Conservation (phyloP, 1,140 invertebrate genomes). For the Micrasema longulum region DNA sequence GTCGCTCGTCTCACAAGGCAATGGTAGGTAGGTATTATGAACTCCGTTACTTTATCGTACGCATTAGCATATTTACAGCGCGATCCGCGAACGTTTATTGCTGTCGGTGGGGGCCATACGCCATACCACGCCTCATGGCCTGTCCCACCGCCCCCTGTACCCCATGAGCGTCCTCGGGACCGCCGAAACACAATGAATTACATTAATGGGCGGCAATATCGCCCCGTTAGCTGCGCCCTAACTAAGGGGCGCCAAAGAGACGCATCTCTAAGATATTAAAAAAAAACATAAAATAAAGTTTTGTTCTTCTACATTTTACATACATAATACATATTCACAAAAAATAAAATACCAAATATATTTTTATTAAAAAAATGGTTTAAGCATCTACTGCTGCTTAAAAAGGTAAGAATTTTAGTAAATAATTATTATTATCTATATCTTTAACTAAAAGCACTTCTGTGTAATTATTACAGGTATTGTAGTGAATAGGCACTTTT, state of each 20-base stretch:
- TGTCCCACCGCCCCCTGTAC: slow-evolving; percentile 10
- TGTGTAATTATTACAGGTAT: too few relatives aligned
- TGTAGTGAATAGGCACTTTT: too few relatives aligned
- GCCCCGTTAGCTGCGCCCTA: slow-evolving; percentile 46
- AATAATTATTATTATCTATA: too few relatives aligned
- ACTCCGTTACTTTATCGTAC: slow-evolving; percentile 51
- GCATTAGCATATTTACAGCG: slow-evolving; percentile 56
- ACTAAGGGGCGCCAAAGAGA: slow-evolving; percentile 24
- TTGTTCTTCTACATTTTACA: too few relatives aligned
- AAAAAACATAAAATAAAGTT: too few relatives aligned
- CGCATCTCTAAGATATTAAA: not conserved
- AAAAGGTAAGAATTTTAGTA: too few relatives aligned
- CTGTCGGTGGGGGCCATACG: slow-evolving; percentile 49
- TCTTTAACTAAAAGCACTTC: too few relatives aligned
- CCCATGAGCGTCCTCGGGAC: slow-evolving; percentile 44
- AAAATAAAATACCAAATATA: too few relatives aligned
- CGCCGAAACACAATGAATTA: slow-evolving; percentile 56
- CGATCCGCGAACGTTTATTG: slow-evolving; percentile 55
- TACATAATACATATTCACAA: too few relatives aligned
- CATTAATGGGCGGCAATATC: slow-evolving; percentile 55
- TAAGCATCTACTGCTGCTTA: too few relatives aligned
- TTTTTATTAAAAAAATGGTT: too few relatives aligned
- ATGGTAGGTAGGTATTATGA: slow-evolving; percentile 11
- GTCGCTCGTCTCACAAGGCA: slow-evolving; percentile 13
- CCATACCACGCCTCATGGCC: slow-evolving; percentile 30